Evolutionary conservation across 2,888 invertebrate genomes (phyloP).

Genomic region (Dryocosmus kuriphilus): DNA sequence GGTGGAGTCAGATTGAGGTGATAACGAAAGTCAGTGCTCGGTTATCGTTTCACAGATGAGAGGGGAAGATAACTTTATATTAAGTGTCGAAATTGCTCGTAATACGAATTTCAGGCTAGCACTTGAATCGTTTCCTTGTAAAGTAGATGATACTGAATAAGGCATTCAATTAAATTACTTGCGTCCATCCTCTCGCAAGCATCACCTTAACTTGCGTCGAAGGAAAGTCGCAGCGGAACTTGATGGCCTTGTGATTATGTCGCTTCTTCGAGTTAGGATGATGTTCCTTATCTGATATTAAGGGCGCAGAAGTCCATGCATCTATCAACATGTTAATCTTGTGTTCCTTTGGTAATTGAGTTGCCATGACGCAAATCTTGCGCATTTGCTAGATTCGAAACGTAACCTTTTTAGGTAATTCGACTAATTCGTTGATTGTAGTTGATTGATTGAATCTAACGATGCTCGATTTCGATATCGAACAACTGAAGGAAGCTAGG

Average conservation of each 20-base stretch:
- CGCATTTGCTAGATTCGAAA: neutral
- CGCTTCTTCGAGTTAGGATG: constrained; percentile 32
- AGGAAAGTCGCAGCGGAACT: constrained; percentile 69
- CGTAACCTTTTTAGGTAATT: constrained; percentile 8
- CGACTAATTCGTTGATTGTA: no score
- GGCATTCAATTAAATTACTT: constrained; percentile 59
- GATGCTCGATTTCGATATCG: neutral
- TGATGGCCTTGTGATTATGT: constrained; percentile 57
- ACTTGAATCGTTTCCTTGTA: constrained; percentile 11
- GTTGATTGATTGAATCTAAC: neutral
- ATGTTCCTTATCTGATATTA: constrained; percentile 25
- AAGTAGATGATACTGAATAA: constrained; percentile 9
- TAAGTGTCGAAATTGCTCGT: neutral
- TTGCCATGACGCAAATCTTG: neutral
- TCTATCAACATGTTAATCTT: neutral
- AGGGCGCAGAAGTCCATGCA: constrained; percentile 16
- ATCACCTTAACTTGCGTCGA: constrained; percentile 68
- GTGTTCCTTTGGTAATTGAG: constrained; percentile 8
- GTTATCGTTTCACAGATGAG: no score
- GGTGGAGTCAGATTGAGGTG: no score
- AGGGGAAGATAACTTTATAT: no score
- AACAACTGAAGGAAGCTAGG: constrained; percentile 3
- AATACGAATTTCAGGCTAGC: neutral
- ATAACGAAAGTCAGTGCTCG: no score
- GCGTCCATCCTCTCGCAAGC: constrained; percentile 69